Evolutionary conservation across 30 jellyfish, hydroid and myxozoan genomes (phyloP).

Genomic region (Cassiopea andromeda): DNA sequence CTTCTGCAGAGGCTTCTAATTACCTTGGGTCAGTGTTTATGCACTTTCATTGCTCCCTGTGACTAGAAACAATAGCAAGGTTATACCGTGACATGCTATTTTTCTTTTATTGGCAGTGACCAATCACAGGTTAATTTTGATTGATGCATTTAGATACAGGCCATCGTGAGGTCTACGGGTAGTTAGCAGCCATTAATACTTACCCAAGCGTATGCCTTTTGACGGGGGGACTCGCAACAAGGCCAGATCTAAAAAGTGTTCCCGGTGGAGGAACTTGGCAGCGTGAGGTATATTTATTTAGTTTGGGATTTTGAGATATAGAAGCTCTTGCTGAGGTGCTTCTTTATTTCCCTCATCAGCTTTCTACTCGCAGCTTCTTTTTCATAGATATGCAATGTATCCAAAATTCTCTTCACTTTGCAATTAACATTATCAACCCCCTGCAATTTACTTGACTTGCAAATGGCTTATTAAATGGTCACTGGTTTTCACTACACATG

Average conservation of each 20-base stretch:
- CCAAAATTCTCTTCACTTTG: background rate
- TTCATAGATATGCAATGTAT: background rate
- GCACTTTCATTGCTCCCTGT: conserved; percentile 12
- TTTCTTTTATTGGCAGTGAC: conserved; percentile 12
- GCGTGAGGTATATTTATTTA: background rate
- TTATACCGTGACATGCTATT: conserved; percentile 16
- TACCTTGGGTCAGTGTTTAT: conserved; percentile 31
- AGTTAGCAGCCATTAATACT: background rate
- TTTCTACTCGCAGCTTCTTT: too few species aligned
- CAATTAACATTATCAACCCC: background rate
- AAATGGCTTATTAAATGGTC: background rate
- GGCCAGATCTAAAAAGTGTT: background rate
- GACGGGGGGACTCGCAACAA: background rate
- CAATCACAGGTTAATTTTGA: conserved; percentile 13
- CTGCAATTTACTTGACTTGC: background rate
- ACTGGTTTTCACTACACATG: conserved; percentile 10
- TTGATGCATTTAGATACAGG: background rate
- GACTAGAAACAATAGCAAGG: conserved; percentile 31
- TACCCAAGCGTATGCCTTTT: conserved; percentile 8
- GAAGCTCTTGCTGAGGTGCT: background rate
- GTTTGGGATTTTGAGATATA: background rate
- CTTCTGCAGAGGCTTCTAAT: conserved; percentile 34
- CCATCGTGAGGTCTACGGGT: conserved; percentile 3
- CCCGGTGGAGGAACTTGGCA: too few species aligned
- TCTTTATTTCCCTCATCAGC: too few species aligned